These are phyloP conservation scores for Corythaeola cristata DNA, from an alignment of 2,113 vertebrate species.

Conservation along the genomic window DNA sequence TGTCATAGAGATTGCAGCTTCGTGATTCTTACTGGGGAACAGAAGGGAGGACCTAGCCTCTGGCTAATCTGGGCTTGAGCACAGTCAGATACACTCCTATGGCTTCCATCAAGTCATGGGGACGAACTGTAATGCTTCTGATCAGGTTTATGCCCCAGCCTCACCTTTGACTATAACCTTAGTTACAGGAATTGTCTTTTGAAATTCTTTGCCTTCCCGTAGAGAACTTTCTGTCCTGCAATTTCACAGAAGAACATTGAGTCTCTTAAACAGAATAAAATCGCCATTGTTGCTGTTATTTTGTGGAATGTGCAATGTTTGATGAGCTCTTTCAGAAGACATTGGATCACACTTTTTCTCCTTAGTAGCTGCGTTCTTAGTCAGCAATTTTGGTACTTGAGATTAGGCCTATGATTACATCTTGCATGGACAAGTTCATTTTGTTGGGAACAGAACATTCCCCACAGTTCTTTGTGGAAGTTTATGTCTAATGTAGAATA, in stretches of 20 bases:
- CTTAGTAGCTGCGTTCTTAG: background rate
- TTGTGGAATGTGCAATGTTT: background rate
- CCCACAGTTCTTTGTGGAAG: background rate
- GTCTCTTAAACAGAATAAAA: background rate
- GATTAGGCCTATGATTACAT: background rate
- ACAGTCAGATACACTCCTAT: fast-evolving
- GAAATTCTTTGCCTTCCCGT: background rate
- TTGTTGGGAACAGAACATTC: background rate
- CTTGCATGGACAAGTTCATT: background rate
- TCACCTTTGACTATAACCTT: background rate
- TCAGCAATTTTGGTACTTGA: background rate
- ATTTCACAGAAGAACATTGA: background rate
- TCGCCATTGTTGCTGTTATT: background rate
- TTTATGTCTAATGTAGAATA: background rate
- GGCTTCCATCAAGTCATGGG: background rate
- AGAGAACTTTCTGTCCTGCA: background rate
- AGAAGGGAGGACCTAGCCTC: background rate
- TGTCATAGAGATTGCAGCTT: background rate
- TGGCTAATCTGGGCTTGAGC: background rate
- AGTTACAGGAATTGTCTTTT: background rate
- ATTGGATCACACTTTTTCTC: background rate
- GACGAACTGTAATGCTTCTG: background rate
- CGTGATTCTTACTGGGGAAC: background rate
- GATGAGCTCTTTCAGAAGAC: background rate
- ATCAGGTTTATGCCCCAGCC: background rate